phyloP scores from a whole-genome alignment of 2,888 invertebrate species.

The Parascotia fuliginaria region DNA sequence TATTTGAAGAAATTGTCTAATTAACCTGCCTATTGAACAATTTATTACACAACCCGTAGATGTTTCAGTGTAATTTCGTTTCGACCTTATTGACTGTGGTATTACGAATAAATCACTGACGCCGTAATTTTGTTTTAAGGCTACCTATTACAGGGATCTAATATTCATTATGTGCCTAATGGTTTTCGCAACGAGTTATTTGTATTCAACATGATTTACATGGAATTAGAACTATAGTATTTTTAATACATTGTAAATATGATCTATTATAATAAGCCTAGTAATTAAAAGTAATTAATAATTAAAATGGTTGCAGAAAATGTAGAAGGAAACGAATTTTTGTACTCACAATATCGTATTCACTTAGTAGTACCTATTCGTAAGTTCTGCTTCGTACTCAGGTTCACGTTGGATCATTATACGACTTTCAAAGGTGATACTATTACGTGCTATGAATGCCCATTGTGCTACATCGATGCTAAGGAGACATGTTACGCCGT shows the following conservation, averaged over 20 bases:
- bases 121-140: constrained; percentile 51
- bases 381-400: no score
- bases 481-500: background rate
- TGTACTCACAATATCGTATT: no score
- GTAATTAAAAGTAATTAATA: no score
- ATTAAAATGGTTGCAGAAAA: no score
- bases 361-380: no score
- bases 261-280: no score
- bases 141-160: constrained; percentile 36
- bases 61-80: constrained; percentile 64
- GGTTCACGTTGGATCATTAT: background rate
- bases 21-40: constrained; percentile 79
- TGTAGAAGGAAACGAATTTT: no score
- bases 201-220: no score
- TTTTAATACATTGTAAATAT: no score
- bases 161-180: constrained; percentile 21
- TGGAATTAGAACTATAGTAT: no score
- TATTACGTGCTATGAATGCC: background rate
- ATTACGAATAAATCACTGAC: constrained; percentile 62
- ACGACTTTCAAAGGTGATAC: constrained; percentile 5
- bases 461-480: constrained; percentile 1
- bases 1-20: constrained; percentile 76
- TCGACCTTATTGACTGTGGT: constrained; percentile 69
- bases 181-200: constrained; percentile 2
- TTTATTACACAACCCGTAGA: constrained; percentile 71